Conservation (phyloP, 2,113 vertebrate species). For the Vulpes vulpes region DNA sequence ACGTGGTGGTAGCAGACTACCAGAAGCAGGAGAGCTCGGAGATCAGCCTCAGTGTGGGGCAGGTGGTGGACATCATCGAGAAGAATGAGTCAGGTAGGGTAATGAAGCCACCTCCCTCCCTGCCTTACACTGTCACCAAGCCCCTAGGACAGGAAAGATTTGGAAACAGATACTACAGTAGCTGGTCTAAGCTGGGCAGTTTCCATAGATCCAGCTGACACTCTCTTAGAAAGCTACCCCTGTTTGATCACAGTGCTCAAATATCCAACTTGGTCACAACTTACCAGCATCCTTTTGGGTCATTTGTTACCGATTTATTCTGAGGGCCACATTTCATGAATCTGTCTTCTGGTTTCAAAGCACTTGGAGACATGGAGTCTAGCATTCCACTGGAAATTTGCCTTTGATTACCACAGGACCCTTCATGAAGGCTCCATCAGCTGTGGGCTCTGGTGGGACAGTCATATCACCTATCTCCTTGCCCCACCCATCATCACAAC, state of each 20-base stretch:
- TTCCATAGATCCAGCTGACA: background rate
- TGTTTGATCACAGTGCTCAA: background rate
- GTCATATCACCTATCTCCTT: background rate
- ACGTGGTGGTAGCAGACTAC: slow-evolving; percentile 97
- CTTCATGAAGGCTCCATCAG: background rate
- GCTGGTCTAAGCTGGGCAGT: fast-evolving
- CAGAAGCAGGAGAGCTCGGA: slow-evolving; percentile 99
- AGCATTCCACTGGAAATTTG: background rate
- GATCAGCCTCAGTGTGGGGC: slow-evolving; percentile 96
- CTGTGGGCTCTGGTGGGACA: background rate
- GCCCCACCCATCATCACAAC: background rate
- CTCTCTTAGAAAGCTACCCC: background rate
- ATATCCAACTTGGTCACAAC: background rate
- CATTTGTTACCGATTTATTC: background rate
- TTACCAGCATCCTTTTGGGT: background rate
- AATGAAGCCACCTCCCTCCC: background rate
- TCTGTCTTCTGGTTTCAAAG: background rate
- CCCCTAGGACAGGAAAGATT: background rate
- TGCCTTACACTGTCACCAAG: fast-evolving
- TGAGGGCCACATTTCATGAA: background rate
- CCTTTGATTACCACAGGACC: background rate
- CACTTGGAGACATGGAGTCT: background rate
- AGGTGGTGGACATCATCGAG: slow-evolving; percentile 99
- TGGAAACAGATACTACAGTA: background rate
- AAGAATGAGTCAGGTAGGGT: slow-evolving; percentile 97